phyloP scores from a whole-genome alignment of 2,888 invertebrate species.

The Amphimallon solstitiale region DNA sequence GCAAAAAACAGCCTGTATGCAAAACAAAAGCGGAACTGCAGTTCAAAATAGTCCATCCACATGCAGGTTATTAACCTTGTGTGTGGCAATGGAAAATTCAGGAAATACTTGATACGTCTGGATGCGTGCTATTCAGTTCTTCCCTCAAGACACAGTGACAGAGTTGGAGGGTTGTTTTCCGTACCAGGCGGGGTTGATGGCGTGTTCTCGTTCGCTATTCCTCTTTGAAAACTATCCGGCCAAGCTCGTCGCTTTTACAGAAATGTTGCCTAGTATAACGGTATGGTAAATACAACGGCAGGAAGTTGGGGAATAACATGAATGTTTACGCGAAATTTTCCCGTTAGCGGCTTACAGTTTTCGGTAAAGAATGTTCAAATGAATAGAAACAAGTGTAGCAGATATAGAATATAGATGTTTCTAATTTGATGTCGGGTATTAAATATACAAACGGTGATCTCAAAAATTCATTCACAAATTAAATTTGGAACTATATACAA shows the following conservation, averaged over 20 bases:
- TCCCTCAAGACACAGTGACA: conserved; percentile 35
- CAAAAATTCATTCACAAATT: too few species aligned
- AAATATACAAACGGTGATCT: too few species aligned
- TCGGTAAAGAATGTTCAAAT: too few species aligned
- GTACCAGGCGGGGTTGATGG: conserved; percentile 35
- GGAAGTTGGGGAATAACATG: not conserved
- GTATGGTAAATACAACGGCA: not conserved
- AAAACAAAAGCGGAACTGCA: too few species aligned
- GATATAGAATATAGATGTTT: too few species aligned
- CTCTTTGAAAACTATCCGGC: conserved; percentile 6
- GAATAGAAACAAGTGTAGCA: too few species aligned
- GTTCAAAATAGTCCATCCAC: too few species aligned
- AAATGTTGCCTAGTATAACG: not conserved
- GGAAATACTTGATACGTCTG: not conserved
- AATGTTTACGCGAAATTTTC: not conserved
- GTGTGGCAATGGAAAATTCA: not conserved
- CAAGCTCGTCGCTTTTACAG: not conserved
- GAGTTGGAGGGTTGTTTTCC: conserved; percentile 16
- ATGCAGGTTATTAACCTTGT: conserved; percentile 15
- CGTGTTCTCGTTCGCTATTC: conserved; percentile 5
- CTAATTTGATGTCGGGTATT: too few species aligned
- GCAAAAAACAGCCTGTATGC: not conserved
- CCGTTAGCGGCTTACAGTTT: too few species aligned
- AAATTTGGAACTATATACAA: too few species aligned
- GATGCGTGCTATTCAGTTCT: conserved; percentile 18